phyloP scores from a whole-genome alignment of 2,113 vertebrate genomes.

The Rostratula benghalensis region DNA sequence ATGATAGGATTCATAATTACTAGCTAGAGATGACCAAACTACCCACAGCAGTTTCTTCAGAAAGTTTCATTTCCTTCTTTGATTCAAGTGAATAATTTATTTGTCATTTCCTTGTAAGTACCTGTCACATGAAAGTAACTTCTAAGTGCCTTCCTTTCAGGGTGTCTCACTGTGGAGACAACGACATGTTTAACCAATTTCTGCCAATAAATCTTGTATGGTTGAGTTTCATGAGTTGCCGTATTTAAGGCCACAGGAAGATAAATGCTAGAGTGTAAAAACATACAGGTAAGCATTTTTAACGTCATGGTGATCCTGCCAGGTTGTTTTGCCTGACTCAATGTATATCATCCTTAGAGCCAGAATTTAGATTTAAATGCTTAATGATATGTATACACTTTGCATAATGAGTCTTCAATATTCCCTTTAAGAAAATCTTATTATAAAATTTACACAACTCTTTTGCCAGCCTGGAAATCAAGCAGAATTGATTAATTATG shows the following conservation, averaged over 20 bases:
- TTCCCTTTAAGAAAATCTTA: neutral
- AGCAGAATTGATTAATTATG: neutral
- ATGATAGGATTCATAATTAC: neutral
- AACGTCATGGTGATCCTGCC: neutral
- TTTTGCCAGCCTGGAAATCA: neutral
- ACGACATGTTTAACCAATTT: neutral
- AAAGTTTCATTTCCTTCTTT: neutral
- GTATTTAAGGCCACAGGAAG: neutral
- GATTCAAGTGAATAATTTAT: neutral
- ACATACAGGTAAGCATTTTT: neutral
- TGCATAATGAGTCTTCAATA: neutral
- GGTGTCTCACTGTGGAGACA: neutral
- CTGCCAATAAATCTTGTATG: neutral
- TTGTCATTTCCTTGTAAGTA: neutral
- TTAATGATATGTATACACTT: neutral
- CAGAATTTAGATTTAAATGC: neutral
- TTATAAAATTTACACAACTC: neutral
- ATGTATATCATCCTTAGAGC: neutral
- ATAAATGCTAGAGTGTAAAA: neutral
- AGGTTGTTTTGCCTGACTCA: neutral
- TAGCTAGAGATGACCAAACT: neutral
- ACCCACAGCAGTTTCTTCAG: neutral
- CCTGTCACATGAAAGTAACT: neutral
- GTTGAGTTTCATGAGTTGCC: neutral
- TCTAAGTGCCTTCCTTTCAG: neutral